Conservation (phyloP, 2,888 invertebrate genomes). For the Acleris laterana region DNA sequence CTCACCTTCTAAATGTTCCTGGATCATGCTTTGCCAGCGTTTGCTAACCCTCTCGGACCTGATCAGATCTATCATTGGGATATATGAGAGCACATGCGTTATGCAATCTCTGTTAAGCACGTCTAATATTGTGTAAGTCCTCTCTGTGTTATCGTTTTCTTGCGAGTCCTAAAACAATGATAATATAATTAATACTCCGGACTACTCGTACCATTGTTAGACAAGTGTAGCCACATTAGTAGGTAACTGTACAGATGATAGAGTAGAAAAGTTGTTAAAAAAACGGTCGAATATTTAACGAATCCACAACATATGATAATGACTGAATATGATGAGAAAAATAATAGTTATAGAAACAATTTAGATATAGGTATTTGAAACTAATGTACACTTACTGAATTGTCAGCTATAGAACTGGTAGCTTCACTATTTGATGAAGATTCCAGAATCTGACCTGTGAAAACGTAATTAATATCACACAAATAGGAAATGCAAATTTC, state of each 20-base stretch:
- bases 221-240: no score
- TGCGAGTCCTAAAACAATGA: conserved; percentile 44
- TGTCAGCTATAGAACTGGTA: conserved; percentile 38
- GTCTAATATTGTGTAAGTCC: conserved; percentile 66
- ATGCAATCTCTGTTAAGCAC: conserved; percentile 84
- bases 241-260: no score
- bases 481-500: no score
- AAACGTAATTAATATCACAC: background rate
- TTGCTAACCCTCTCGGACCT: conserved; percentile 85
- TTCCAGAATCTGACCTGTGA: conserved; percentile 32
- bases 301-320: no score
- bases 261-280: no score
- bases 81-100: conserved; percentile 76
- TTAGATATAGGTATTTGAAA: background rate
- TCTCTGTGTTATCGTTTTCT: conserved; percentile 46
- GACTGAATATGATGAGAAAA: no score
- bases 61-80: conserved; percentile 81
- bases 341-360: no score
- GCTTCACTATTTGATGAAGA: conserved; percentile 44
- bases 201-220: background rate
- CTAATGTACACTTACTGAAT: conserved; percentile 42
- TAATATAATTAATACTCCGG: background rate
- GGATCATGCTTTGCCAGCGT: conserved; percentile 79
- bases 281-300: no score
- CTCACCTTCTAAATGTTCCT: conserved; percentile 76